Percentiles rank a stretch among this genome's conserved stretches.
phyloP scores from a whole-genome alignment of 2,888 invertebrate species.

The Actias luna region DNA sequence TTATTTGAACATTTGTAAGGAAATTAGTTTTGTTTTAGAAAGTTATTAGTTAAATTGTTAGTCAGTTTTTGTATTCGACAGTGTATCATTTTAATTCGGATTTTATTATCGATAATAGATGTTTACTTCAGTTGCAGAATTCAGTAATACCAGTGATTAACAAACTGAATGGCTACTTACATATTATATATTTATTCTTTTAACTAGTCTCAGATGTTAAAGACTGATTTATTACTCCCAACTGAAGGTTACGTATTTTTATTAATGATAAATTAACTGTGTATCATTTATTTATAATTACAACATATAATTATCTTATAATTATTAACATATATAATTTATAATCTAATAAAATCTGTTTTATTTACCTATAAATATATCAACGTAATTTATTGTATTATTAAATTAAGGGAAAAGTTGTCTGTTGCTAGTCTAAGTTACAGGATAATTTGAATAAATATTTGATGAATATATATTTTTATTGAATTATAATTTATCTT shows the following conservation, averaged over 20 bases:
- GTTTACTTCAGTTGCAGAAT: neutral
- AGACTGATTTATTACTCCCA: constrained; percentile 1
- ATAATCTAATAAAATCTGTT: neutral
- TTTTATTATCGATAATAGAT: too few species aligned
- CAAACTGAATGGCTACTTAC: neutral
- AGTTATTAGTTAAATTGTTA: too few species aligned
- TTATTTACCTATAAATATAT: constrained; percentile 1
- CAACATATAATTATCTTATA: neutral
- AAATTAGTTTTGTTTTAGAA: too few species aligned
- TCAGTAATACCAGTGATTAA: neutral
- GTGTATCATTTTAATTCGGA: too few species aligned
- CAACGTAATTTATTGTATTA: neutral
- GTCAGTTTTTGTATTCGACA: too few species aligned
- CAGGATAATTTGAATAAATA: constrained; percentile 2
- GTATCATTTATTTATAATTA: neutral
- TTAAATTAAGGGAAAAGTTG: neutral
- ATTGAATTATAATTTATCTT: neutral
- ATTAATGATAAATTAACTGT: neutral
- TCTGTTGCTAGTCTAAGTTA: neutral
- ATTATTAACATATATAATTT: too few species aligned
- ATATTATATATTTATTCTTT: neutral
- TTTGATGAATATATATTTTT: neutral
- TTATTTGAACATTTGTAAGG: too few species aligned
- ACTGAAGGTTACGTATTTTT: neutral
- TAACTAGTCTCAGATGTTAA: constrained; percentile 3